A percentile compares a stretch with the other conserved stretches of the same genome.
Conservation (phyloP, 2,797 vertebrate genomes). For the Nyctalus aviator region DNA sequence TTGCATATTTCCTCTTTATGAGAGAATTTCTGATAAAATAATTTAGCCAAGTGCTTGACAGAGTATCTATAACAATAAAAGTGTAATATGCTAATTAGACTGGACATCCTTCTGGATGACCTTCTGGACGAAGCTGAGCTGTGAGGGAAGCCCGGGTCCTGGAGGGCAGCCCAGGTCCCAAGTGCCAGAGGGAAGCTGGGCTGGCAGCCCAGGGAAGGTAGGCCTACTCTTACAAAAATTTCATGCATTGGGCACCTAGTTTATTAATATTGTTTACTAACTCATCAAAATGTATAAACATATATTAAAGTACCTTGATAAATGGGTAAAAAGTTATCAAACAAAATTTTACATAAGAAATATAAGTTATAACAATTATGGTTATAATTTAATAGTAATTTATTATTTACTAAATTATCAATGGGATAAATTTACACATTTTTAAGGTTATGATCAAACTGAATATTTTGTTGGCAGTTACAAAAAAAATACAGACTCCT, state of each 20-base stretch:
- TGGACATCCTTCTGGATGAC: too few species aligned
- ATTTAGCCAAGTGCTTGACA: neutral
- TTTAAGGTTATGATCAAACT: conserved; percentile 42
- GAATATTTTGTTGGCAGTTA: neutral
- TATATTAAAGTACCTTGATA: neutral
- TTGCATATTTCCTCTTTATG: too few species aligned
- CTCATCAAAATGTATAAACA: conserved; percentile 43
- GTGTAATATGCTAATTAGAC: too few species aligned
- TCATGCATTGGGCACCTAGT: too few species aligned
- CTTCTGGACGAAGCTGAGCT: too few species aligned
- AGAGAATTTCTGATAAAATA: neutral
- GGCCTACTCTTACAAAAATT: too few species aligned
- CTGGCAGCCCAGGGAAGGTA: too few species aligned
- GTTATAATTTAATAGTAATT: neutral
- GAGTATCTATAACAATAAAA: neutral
- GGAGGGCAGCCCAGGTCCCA: too few species aligned
- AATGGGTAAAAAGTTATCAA: neutral
- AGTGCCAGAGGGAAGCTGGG: too few species aligned
- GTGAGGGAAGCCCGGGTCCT: too few species aligned
- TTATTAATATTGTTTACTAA: conserved; percentile 6
- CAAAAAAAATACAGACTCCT: neutral
- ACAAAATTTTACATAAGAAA: conserved; percentile 25
- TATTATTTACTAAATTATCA: conserved; percentile 44
- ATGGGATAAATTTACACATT: neutral
- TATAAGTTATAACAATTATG: conserved; percentile 2